Base-by-base conservation (phyloP, 2,888 invertebrate species). In the Aethes cnicana region DNA sequence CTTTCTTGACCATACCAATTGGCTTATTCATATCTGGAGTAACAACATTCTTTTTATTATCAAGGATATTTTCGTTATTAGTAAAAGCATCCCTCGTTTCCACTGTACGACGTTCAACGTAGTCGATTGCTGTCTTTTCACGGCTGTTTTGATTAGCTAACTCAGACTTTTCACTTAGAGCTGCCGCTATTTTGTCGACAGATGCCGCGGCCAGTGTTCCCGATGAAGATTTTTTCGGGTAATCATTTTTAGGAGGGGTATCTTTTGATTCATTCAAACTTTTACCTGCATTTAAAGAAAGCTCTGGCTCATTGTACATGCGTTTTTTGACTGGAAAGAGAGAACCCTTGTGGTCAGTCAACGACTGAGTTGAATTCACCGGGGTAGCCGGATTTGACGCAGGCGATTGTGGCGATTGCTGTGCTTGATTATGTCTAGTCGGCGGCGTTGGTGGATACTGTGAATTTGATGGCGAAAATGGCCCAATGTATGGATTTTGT, bases 271-370 rank as follows among this genome's bases (percentile, higher is more conserved):
- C 86, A 4, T 64, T 17, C 4, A 49, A 4, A 68, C 82, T 75
- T 66, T 77, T 64, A 61, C 74, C 48, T 71, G 77, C 52, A 63
- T 75, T 50, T 61, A 81, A 46, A 47, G 80, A 11, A 61, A 74
- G 61, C 16, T 87, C 85, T 2, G 79, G 75, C 62, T 92, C 92
- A 68, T 86, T 92, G 59, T 92, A 93, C 23, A 86, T 90, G 28
- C 93, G 83, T 68, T 93, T 93, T 68, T 93, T 93, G 25, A 93
- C 92, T 6, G 93, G 93, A 65, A 92, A 93, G 17, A 91, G 74
- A 11, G 90, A 66, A 32, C 80, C 63, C 69, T 88, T 86, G 4
- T 84, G 65, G 37, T 84, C 80, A 16, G 75, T 53, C 23, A 72
- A 54, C 18, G 69, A 54, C 47, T 69, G 73, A 11, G 88, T 58